phyloP scores from a whole-genome alignment of 1,140 invertebrate species.

The Microplitis mediator region DNA sequence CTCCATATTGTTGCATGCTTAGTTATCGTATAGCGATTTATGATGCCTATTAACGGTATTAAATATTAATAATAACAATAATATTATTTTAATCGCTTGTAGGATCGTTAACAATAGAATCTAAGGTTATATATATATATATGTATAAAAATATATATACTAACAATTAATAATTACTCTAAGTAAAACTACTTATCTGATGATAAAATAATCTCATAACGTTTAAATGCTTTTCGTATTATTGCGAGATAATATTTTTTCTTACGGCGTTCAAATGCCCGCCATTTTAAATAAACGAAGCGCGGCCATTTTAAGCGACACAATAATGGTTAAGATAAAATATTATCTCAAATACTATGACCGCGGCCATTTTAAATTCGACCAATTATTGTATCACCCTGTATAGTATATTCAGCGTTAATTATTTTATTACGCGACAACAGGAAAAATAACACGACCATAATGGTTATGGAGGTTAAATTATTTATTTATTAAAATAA shows the following conservation, averaged over 20 bases:
- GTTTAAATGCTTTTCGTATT: too few relatives aligned
- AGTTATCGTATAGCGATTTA: slow-evolving; percentile 54
- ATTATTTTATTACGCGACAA: neutral
- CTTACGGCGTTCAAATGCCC: too few relatives aligned
- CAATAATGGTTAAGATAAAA: neutral
- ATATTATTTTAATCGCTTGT: slow-evolving; percentile 11
- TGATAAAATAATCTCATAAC: too few relatives aligned
- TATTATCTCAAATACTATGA: neutral
- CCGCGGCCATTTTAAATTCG: slow-evolving; percentile 7
- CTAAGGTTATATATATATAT: neutral
- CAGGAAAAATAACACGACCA: neutral
- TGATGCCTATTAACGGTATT: slow-evolving; percentile 1
- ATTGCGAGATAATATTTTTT: too few relatives aligned
- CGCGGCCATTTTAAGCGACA: neutral
- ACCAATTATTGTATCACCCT: slow-evolving; percentile 25
- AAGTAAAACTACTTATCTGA: neutral
- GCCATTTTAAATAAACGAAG: too few relatives aligned
- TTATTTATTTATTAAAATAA: too few relatives aligned
- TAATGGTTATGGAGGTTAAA: neutral
- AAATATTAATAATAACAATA: slow-evolving; percentile 9
- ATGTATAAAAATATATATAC: neutral
- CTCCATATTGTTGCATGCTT: slow-evolving; percentile 61
- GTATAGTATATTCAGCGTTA: neutral
- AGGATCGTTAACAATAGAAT: slow-evolving; percentile 4
- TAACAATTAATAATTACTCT: slow-evolving; percentile 27